These are phyloP conservation scores for Menura novaehollandiae DNA, from an alignment of 2,113 vertebrate species.

Conservation along the genomic window DNA sequence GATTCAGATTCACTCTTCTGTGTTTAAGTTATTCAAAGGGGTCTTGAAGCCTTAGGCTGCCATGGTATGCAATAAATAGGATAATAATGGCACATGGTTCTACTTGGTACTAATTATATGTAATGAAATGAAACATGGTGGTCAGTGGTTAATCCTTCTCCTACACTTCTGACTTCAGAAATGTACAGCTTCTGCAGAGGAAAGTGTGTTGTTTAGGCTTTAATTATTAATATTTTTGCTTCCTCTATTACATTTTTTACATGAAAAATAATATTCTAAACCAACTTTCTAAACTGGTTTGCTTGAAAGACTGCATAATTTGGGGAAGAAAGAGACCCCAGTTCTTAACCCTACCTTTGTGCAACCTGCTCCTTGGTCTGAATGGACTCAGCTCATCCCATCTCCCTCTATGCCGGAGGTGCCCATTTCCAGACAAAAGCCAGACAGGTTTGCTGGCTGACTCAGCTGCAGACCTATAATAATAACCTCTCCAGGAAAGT, in stretches of 20 bases:
- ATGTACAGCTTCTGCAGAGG: neutral
- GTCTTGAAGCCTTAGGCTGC: neutral
- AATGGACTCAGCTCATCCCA: neutral
- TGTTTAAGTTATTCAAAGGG: neutral
- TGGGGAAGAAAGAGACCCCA: neutral
- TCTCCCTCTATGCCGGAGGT: neutral
- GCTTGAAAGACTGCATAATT: neutral
- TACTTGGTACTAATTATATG: neutral
- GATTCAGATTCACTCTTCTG: neutral
- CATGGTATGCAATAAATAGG: neutral
- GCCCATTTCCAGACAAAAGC: neutral
- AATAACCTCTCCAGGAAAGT: neutral
- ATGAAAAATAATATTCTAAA: neutral
- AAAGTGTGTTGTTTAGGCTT: neutral
- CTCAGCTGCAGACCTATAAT: neutral
- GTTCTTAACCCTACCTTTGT: neutral
- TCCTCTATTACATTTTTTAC: neutral
- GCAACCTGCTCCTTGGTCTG: accelerated
- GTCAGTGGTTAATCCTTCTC: neutral
- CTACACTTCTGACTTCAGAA: neutral
- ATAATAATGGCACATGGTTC: neutral
- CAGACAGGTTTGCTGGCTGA: neutral
- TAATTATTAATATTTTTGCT: neutral
- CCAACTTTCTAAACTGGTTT: neutral
- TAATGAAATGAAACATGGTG: neutral